Base-by-base conservation (phyloP, 2,797 vertebrate genomes). In the Serranus cabrilla region DNA sequence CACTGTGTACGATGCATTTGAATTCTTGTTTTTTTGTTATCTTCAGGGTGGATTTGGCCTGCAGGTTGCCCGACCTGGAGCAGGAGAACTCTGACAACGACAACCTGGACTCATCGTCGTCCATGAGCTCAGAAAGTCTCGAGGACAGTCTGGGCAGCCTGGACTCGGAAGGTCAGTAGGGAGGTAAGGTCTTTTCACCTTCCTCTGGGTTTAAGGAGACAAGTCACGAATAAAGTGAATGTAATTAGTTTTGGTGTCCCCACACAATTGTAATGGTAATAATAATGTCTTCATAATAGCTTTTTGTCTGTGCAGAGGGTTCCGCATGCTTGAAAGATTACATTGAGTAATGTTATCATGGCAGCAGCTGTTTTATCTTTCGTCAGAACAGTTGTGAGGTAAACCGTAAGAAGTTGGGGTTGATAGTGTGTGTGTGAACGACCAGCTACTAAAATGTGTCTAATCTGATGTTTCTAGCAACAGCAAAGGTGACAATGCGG, bases 81-180 rank as follows among this genome's bases (percentile, higher is more conserved):
- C 96, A 97, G n/a, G 95, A 96, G 7, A 91, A 95, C 58, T 99
- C 96, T 0, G 98, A 99, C 1, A 95, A 96, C 42, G 97, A 99
- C 27, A 97, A 95, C n/a, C 57, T 96, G 39, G 98, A 99, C 75
- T 96, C 95, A 0, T 95, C 95, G 61, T 96, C 96, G 0, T 97
- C 95, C 0, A 93, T 94, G 39, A 98, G 97, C 94, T 95, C 95
- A 0, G 97, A 99, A 58, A 98, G 97, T 87, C 92, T 97, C 1
- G 96, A 97, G 0, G 96, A 97, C 5, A 89, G 88, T 12, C 34
- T 89, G 1, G 84, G 84, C 23, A 91, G 91, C 85, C 34, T 90
- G 76, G 94, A 95, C 70, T 90, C 83, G 63, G 96, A 97, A 97
- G 97, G 97, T 98, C 96, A 97, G 97, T 98, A 97, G 93, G 90